Evolutionary conservation across 1,140 invertebrate species (phyloP).

Genomic region (Hirudo medicinalis): DNA sequence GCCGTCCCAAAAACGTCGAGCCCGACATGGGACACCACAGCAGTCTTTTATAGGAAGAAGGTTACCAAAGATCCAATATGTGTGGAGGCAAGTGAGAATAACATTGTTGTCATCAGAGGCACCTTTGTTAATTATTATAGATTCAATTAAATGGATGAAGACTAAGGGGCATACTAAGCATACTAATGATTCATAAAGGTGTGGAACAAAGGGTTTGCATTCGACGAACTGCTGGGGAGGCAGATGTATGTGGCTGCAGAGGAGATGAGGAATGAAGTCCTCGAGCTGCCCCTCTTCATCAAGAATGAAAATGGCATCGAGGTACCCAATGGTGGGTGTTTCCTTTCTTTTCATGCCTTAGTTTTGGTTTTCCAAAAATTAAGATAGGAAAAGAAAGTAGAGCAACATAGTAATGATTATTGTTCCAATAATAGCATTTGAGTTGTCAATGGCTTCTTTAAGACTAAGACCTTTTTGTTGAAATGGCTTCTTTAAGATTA

Average conservation of each 20-base stretch:
- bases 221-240: constrained; percentile 8
- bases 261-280: constrained; percentile 11
- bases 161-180: neutral
- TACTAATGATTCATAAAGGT: neutral
- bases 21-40: neutral
- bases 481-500: too few relatives aligned
- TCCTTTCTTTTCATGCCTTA: neutral
- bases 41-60: constrained; percentile 1
- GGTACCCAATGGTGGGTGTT: neutral
- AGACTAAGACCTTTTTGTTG: neutral
- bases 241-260: constrained; percentile 11
- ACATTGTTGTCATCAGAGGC: too few relatives aligned
- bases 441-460: too few relatives aligned
- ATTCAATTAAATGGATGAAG: neutral
- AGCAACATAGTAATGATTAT: too few relatives aligned
- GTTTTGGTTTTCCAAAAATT: too few relatives aligned
- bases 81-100: neutral
- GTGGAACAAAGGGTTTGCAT: constrained; percentile 6
- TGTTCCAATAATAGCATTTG: too few relatives aligned
- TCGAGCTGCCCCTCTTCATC: constrained; percentile 11
- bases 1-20: neutral
- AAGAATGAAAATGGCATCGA: constrained; percentile 11
- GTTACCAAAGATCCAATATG: constrained; percentile 5
- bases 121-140: too few relatives aligned
- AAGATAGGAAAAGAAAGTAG: too few relatives aligned